Evolutionary conservation across 1,140 invertebrate species (phyloP).

Genomic region (Sinonovacula constricta): DNA sequence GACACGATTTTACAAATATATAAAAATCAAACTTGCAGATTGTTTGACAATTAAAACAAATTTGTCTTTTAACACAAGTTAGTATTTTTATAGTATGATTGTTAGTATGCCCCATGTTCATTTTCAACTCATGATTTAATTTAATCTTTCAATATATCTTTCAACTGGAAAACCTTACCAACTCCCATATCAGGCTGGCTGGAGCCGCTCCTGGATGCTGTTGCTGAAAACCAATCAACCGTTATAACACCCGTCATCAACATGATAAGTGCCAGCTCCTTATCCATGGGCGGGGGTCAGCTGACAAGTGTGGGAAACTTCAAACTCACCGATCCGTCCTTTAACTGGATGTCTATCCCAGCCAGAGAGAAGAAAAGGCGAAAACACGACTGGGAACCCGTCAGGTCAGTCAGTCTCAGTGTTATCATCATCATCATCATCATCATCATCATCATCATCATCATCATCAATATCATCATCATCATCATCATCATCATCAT

Average conservation of each 20-base stretch:
- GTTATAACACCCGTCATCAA: constrained; percentile 94
- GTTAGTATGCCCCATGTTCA: too few relatives aligned
- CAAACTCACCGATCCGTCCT: constrained; percentile 7
- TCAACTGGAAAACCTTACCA: too few relatives aligned
- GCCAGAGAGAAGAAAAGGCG: not conserved
- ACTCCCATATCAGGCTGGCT: constrained; percentile 86
- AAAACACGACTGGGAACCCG: constrained; percentile 19
- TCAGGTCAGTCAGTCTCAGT: constrained; percentile 1
- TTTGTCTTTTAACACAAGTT: too few relatives aligned
- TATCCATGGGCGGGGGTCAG: constrained; percentile 1
- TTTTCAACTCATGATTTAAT: too few relatives aligned
- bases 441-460: constrained; percentile 26
- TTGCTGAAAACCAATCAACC: constrained; percentile 87
- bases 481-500: constrained; percentile 19
- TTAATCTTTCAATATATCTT: too few relatives aligned
- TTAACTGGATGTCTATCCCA: constrained; percentile 40
- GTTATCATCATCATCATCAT: constrained; percentile 22
- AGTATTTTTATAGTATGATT: too few relatives aligned
- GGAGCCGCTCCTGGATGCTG: constrained; percentile 87
- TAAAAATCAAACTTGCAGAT: too few relatives aligned
- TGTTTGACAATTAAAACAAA: too few relatives aligned
- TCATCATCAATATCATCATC: constrained; percentile 13
- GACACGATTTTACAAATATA: too few relatives aligned
- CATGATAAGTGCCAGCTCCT: constrained; percentile 97
- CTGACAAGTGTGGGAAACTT: constrained; percentile 18